These are phyloP conservation scores for Hypsibius dujardini DNA, from an alignment of 1,140 invertebrate species.

Conservation along the genomic window DNA sequence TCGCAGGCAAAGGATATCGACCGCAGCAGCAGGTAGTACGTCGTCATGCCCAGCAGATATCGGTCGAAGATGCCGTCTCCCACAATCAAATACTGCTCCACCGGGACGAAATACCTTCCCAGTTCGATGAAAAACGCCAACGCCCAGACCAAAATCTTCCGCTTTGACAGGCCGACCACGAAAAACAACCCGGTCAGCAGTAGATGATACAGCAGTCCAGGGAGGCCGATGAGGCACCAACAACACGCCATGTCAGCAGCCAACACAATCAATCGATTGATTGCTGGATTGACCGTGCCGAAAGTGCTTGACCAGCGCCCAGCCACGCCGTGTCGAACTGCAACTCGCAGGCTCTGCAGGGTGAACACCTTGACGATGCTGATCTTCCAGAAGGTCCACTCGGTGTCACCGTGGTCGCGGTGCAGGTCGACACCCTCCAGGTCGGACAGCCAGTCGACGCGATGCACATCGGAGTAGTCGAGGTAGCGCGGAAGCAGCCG, in stretches of 20 bases:
- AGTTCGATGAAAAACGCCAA: background rate
- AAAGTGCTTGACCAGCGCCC: background rate
- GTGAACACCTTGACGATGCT: background rate
- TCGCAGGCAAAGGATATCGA: background rate
- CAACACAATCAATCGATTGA: background rate
- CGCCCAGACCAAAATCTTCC: background rate
- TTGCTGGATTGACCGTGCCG: background rate
- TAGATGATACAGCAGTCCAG: background rate
- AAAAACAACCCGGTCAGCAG: background rate
- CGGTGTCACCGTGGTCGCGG: background rate
- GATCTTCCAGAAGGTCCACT: constrained; percentile 4
- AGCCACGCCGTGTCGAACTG: too few relatives aligned
- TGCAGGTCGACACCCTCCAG: too few relatives aligned
- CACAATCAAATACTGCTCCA: background rate
- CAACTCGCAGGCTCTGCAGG: background rate
- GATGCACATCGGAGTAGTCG: too few relatives aligned
- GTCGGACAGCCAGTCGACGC: too few relatives aligned
- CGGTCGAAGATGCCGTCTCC: background rate
- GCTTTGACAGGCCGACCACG: background rate
- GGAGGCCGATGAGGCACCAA: background rate
- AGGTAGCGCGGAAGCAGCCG: too few relatives aligned
- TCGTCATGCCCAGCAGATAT: background rate
- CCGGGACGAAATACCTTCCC: background rate
- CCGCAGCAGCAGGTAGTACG: background rate
- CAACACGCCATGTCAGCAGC: background rate